These are phyloP conservation scores for Rhinopomastus cyanomelas DNA, from an alignment of 2,113 vertebrate genomes.

Conservation along the genomic window DNA sequence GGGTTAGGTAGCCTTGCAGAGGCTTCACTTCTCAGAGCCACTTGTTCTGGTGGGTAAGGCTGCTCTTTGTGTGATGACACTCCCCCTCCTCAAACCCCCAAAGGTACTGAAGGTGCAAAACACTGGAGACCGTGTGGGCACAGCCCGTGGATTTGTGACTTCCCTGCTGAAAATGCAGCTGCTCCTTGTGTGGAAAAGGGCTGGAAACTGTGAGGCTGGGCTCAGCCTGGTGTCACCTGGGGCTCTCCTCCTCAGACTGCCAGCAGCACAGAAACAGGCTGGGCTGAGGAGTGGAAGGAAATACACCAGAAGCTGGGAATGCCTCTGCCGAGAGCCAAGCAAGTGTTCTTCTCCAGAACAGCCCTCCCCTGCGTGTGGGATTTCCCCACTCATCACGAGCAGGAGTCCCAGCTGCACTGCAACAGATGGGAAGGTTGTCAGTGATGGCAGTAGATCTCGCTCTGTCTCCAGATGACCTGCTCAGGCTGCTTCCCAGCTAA, in stretches of 20 bases:
- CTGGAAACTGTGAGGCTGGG: not conserved
- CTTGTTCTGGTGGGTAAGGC: not conserved
- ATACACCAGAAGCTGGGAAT: not conserved
- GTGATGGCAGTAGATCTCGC: not conserved
- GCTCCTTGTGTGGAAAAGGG: not conserved
- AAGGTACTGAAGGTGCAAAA: not conserved
- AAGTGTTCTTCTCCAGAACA: not conserved
- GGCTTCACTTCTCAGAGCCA: not conserved
- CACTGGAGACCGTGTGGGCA: not conserved
- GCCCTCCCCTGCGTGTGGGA: not conserved
- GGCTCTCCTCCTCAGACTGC: not conserved
- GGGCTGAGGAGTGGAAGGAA: not conserved
- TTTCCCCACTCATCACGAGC: not conserved
- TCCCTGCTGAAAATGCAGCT: not conserved
- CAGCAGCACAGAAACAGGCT: not conserved
- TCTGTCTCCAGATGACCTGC: not conserved
- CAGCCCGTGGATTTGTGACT: not conserved
- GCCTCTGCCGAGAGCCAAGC: not conserved
- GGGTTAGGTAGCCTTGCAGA: not conserved
- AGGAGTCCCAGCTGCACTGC: not conserved
- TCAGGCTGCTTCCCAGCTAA: not conserved
- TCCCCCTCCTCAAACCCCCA: not conserved
- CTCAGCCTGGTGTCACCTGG: not conserved
- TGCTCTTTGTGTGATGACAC: not conserved
- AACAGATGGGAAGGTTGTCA: not conserved